These are phyloP conservation scores for Aleiodes sp. DNA, from an alignment of 1,140 invertebrate genomes.

Conservation along the genomic window DNA sequence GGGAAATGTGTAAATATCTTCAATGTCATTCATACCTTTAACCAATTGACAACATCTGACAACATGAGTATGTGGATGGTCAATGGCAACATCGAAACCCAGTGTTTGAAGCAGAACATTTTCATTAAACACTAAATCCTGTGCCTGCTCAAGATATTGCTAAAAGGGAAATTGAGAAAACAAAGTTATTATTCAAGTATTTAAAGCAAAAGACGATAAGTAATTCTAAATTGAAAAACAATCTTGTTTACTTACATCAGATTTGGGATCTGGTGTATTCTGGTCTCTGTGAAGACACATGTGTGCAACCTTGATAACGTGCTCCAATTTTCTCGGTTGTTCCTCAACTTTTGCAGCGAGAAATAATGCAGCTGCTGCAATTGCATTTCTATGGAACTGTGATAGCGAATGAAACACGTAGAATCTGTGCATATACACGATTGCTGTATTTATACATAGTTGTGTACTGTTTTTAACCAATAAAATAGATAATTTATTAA, in stretches of 20 bases:
- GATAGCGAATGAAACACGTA: conserved; percentile 92
- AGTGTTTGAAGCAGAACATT: conserved; percentile 95
- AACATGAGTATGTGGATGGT: conserved; percentile 97
- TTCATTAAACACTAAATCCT: conserved; percentile 95
- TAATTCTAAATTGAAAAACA: conserved; percentile 7
- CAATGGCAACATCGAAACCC: conserved; percentile 95
- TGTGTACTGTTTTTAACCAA: conserved; percentile 71
- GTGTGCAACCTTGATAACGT: conserved; percentile 89
- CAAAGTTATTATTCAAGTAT: conserved; percentile 23
- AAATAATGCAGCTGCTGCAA: conserved; percentile 84
- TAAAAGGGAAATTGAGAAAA: conserved; percentile 66
- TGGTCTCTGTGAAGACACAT: conserved; percentile 75
- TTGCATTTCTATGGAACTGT: conserved; percentile 81
- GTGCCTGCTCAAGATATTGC: conserved; percentile 79
- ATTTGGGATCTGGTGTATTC: conserved; percentile 71
- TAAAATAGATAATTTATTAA: conserved; percentile 23
- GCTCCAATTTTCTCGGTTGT: conserved; percentile 91
- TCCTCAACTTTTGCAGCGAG: conserved; percentile 96
- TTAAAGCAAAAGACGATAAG: neutral
- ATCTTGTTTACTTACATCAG: conserved; percentile 68
- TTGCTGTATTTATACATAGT: conserved; percentile 90
- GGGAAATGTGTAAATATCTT: too few species aligned
- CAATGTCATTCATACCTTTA: conserved; percentile 84
- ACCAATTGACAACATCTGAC: conserved; percentile 94
- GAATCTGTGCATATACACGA: conserved; percentile 96